Conservation (phyloP, 2,888 invertebrate species). For the Pseudanteris insignis region DNA sequence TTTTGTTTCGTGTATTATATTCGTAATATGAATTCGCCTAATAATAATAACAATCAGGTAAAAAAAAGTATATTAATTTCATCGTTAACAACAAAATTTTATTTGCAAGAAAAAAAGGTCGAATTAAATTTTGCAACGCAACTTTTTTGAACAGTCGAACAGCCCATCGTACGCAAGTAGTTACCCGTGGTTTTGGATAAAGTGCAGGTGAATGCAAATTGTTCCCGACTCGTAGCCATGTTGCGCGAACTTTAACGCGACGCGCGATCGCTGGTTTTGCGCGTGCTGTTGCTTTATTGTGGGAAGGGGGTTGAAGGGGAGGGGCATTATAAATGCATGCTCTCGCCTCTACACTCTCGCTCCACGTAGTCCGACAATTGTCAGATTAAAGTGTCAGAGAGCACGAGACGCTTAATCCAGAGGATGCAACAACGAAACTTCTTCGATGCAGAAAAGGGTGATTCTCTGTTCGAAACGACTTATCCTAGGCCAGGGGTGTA, state of each 20-base stretch:
- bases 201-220: constrained; percentile 35
- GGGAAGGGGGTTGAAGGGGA: too few species aligned
- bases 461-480: constrained; percentile 10
- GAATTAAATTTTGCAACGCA: too few species aligned
- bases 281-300: constrained; percentile 20
- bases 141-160: too few species aligned
- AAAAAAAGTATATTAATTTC: too few species aligned
- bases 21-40: too few species aligned
- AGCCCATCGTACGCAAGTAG: too few species aligned
- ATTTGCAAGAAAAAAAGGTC: too few species aligned
- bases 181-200: constrained; percentile 35
- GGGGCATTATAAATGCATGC: constrained; percentile 36
- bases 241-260: constrained; percentile 39
- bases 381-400: constrained; percentile 42
- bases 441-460: constrained; percentile 21
- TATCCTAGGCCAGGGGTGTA: too few species aligned
- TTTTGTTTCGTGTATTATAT: too few species aligned
- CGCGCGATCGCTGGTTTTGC: constrained; percentile 18
- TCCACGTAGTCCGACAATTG: constrained; percentile 40
- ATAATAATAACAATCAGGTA: too few species aligned
- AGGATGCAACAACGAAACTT: constrained; percentile 18
- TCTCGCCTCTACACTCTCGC: constrained; percentile 24
- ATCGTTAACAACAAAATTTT: too few species aligned
- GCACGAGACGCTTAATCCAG: constrained; percentile 36
- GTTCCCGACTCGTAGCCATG: constrained; percentile 34